These are phyloP conservation scores for Leucophora obtusa DNA, from an alignment of 2,888 invertebrate genomes.

Conservation along the genomic window DNA sequence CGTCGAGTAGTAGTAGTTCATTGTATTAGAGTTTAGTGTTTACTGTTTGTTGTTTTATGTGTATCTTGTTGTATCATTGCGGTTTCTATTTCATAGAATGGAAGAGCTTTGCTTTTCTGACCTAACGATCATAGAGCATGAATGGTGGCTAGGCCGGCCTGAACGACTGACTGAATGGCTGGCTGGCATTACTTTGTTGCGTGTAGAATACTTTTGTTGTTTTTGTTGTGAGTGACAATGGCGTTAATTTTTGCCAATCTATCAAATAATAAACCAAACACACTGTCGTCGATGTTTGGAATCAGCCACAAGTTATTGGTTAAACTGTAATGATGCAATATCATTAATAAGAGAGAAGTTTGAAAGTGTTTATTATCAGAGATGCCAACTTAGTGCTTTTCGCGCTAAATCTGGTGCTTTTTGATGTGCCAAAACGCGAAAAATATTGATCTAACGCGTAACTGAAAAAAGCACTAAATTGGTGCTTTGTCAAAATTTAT, in stretches of 20 bases:
- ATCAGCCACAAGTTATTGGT: constrained; percentile 51
- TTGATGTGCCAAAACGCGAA: no score
- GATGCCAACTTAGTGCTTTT: no score
- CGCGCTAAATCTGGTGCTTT: no score
- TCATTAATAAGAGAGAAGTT: constrained; percentile 54
- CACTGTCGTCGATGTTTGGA: no score
- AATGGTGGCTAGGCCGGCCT: constrained; percentile 13
- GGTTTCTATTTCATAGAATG: constrained; percentile 48
- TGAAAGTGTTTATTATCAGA: not conserved
- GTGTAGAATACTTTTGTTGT: not conserved
- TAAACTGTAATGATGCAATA: constrained; percentile 61
- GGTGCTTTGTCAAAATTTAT: no score
- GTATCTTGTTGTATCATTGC: constrained; percentile 37
- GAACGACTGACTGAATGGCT: constrained; percentile 24
- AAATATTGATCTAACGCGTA: no score
- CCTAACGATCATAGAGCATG: constrained; percentile 49
- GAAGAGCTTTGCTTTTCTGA: constrained; percentile 40
- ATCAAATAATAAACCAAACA: constrained; percentile 19
- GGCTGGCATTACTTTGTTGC: constrained; percentile 11
- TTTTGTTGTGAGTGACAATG: constrained; percentile 26
- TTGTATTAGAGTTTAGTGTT: constrained; percentile 56
- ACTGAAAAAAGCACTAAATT: no score
- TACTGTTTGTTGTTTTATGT: constrained; percentile 41
- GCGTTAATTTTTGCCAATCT: constrained; percentile 48
- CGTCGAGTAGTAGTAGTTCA: constrained; percentile 37